Percentiles rank a stretch among this genome's conserved stretches.
These are phyloP conservation scores for Eupithecia abbreviata DNA, from an alignment of 2,888 invertebrate genomes.

Conservation along the genomic window DNA sequence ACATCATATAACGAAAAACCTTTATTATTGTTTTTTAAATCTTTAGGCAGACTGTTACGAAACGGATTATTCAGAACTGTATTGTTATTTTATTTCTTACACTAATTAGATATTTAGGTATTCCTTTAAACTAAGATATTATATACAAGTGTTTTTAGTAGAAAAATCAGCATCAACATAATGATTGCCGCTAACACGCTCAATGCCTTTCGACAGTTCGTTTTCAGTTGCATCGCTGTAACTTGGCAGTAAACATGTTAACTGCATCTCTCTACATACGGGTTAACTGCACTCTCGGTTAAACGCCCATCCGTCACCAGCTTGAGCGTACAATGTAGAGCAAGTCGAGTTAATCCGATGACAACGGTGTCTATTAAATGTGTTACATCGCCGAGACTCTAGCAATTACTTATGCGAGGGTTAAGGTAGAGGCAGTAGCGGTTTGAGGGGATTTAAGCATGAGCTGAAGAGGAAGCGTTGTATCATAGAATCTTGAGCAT, in stretches of 20 bases:
- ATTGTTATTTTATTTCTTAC: background rate
- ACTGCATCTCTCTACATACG: background rate
- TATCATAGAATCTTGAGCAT: constrained; percentile 1
- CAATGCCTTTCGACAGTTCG: background rate
- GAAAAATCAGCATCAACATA: background rate
- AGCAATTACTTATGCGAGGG: constrained; percentile 50
- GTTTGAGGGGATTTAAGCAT: background rate
- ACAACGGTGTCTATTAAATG: constrained; percentile 58
- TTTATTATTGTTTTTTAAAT: background rate
- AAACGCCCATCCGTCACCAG: constrained; percentile 2
- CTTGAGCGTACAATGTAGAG: constrained; percentile 33
- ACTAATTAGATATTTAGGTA: background rate
- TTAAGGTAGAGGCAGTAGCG: background rate
- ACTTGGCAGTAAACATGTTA: background rate
- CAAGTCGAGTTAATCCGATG: constrained; percentile 58
- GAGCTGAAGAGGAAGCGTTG: background rate
- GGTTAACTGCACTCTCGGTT: constrained; percentile 2
- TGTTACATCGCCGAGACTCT: constrained; percentile 49
- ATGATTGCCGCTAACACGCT: background rate
- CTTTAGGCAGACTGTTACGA: background rate
- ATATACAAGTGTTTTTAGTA: background rate
- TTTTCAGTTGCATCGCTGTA: background rate
- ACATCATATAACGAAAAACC: no score
- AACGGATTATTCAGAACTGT: background rate
- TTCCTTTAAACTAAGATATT: background rate